These are phyloP conservation scores for Hoplodrina blanda DNA, from an alignment of 2,888 invertebrate species.

Conservation along the genomic window DNA sequence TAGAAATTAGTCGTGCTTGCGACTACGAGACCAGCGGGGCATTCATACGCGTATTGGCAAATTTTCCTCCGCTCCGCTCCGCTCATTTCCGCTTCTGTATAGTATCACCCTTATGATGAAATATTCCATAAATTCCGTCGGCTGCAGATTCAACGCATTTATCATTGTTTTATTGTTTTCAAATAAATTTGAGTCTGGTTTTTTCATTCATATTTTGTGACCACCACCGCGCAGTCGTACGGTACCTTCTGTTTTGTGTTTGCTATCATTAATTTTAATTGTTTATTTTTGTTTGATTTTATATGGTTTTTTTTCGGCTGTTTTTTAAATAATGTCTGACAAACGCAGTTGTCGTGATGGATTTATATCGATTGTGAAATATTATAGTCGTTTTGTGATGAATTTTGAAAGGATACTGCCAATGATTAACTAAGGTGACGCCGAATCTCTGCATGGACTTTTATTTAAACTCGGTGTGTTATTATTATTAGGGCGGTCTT, in stretches of 20 bases:
- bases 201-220: conserved; percentile 60
- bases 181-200: conserved; percentile 68
- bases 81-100: no score
- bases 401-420: no score
- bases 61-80: no score
- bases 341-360: neutral
- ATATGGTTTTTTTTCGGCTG: neutral
- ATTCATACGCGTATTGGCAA: no score
- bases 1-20: no score
- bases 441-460: no score
- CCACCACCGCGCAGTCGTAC: conserved; percentile 29
- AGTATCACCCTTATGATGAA: conserved; percentile 1
- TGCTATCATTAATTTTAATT: conserved; percentile 62
- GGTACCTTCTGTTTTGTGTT: conserved; percentile 50
- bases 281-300: conserved; percentile 54
- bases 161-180: conserved; percentile 77
- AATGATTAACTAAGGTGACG: no score
- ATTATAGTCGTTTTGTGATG: no score
- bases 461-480: no score
- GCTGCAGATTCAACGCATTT: conserved; percentile 68
- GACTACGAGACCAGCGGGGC: no score
- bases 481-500: no score
- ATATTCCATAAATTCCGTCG: conserved; percentile 75
- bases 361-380: neutral
- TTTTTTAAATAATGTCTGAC: neutral